Evolutionary conservation across 2,797 vertebrate genomes (phyloP), one percentile per base, ranked within the genome.

Genomic region (Propithecus perrieri): DNA sequence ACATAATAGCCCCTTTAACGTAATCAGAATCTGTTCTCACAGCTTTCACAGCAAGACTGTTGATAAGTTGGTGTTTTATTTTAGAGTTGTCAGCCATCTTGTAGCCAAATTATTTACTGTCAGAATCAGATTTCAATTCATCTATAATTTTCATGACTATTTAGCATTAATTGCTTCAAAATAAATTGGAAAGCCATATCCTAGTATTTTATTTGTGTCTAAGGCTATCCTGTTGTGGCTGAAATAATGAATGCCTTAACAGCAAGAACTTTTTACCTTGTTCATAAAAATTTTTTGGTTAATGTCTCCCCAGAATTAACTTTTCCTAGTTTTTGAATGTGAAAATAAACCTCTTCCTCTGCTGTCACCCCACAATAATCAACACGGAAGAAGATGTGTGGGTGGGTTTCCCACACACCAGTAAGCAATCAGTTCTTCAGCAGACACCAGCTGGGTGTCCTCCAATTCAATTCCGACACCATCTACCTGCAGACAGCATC

Each of bases 71-170:
- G 17, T 46, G 2, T 76, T 92, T 86, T 89, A 71, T 84, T 71
- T 91, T 85, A 81, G 72, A 74, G 18, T 8, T 50, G 18, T 89
- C 28, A 18, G 38, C 63, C 35, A 69, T 89, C 43, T 67, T 41
- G 0, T 92, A 65, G 55, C 72, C 48, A 46, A 22, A 55, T 55
- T 78, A 61, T 14, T 69, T 81, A 71, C 33, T 89, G 9, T 85
- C 35, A 74, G 57, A 91, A 67, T 89, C 48, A 75, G 79, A 85
- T 85, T 93, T 91, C n/a, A 67, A 17, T 78, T 85, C 24, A 67
- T 53, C 72, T 80, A 1, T 75, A 48, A 1, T 38, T 65, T 76
- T 89, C 41, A 89, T 74, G 41, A 85, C 63, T 75, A 13, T 57
- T 76, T 72, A 79, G 12, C 53, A 71, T 69, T 55, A 61, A 69